Evolutionary conservation across 2,888 invertebrate species (phyloP).

Genomic region (Drosophila diplacantha): DNA sequence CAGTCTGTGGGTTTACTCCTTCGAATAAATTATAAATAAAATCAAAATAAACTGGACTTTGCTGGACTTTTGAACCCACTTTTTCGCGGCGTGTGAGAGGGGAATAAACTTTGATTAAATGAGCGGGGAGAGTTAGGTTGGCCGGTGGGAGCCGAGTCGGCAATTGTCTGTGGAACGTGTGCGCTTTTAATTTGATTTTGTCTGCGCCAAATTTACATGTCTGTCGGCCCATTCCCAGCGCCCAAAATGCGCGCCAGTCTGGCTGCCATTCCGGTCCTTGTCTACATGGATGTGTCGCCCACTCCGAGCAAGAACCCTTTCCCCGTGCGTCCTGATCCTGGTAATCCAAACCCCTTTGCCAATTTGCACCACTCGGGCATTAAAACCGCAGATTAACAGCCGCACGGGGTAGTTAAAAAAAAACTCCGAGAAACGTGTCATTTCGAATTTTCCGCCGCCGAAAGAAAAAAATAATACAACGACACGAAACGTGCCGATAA

Average conservation of each 20-base stretch:
- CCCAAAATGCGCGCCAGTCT: slow-evolving; percentile 30
- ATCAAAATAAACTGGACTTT: background rate
- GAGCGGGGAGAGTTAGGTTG: slow-evolving; percentile 1
- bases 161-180: slow-evolving; percentile 53
- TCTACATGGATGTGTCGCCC: slow-evolving; percentile 21
- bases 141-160: slow-evolving; percentile 8
- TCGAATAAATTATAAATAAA: background rate
- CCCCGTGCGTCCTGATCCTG: slow-evolving; percentile 20
- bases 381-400: slow-evolving; percentile 72
- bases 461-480: slow-evolving; percentile 29
- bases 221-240: slow-evolving; percentile 30
- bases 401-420: slow-evolving; percentile 64
- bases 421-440: slow-evolving; percentile 67
- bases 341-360: slow-evolving; percentile 66
- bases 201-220: slow-evolving; percentile 67
- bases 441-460: slow-evolving; percentile 64
- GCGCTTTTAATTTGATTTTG: slow-evolving; percentile 68
- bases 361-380: slow-evolving; percentile 70
- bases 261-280: slow-evolving; percentile 45
- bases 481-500: slow-evolving; percentile 74
- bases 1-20: no score
- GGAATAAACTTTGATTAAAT: slow-evolving; percentile 46
- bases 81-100: slow-evolving; percentile 15
- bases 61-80: background rate
- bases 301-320: slow-evolving; percentile 1